Percentiles rank a stretch among this genome's conserved stretches.
Conservation (phyloP, 2,797 vertebrate genomes). For the Diplodus sargus region DNA sequence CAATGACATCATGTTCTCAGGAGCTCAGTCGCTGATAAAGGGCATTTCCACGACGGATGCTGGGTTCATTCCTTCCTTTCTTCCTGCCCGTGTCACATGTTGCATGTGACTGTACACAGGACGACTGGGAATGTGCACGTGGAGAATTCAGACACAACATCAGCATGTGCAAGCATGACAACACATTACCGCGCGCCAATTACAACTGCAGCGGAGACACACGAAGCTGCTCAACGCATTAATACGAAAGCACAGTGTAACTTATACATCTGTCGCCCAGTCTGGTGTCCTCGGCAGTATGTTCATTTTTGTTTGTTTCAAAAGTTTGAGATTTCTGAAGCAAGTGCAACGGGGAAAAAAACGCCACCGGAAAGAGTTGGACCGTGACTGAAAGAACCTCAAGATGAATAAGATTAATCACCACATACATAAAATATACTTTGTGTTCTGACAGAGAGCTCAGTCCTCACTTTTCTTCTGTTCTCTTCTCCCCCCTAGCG, state of each 20-base stretch:
- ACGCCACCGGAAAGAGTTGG: slow-evolving; percentile 20
- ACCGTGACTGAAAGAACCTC: neutral
- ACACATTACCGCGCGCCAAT: neutral
- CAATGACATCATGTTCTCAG: neutral
- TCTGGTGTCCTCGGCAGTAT: slow-evolving; percentile 36
- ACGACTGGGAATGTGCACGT: slow-evolving; percentile 33
- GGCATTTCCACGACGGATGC: neutral
- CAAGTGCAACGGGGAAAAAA: neutral
- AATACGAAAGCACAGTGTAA: slow-evolving; percentile 22
- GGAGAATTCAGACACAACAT: slow-evolving; percentile 27
- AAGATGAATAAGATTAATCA: slow-evolving; percentile 14
- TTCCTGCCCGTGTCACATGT: slow-evolving; percentile 46
- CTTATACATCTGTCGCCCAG: slow-evolving; percentile 44
- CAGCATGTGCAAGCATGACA: slow-evolving; percentile 3
- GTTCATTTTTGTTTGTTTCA: slow-evolving; percentile 17
- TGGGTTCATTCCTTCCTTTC: slow-evolving; percentile 1
- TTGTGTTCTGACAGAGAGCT: neutral
- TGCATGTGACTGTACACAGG: slow-evolving; percentile 37
- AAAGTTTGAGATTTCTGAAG: slow-evolving; percentile 3
- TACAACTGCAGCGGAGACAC: slow-evolving; percentile 22
- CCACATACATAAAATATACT: neutral
- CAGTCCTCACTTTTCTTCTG: slow-evolving; percentile 12
- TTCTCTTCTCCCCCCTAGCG: slow-evolving; percentile 66
- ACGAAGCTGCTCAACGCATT: slow-evolving; percentile 19
- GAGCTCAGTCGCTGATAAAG: neutral